Percentiles rank a stretch among this genome's conserved stretches.
phyloP scores from a whole-genome alignment of 2,113 vertebrate species.

The Hirundichthys speculiger region DNA sequence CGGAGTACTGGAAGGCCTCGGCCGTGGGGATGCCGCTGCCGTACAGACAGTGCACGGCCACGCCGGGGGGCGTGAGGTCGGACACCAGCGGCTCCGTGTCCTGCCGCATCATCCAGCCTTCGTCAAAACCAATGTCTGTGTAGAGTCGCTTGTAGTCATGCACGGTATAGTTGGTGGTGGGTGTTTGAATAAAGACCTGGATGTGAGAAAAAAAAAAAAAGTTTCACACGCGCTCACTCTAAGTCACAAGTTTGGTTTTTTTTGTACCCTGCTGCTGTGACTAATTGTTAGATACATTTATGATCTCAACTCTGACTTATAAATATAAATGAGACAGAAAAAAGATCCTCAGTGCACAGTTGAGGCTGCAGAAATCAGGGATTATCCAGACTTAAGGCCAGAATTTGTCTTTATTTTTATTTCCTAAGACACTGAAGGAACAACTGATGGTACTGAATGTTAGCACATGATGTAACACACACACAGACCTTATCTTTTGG shows the following conservation, averaged over 20 bases:
- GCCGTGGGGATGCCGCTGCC: constrained; percentile 87
- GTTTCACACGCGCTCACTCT: too few relatives aligned
- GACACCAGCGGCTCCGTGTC: constrained; percentile 87
- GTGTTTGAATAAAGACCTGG: constrained; percentile 86
- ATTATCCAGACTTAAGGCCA: neutral
- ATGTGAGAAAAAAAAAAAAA: neutral
- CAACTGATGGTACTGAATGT: too few relatives aligned
- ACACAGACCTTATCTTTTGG: constrained; percentile 78
- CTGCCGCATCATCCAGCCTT: constrained; percentile 93
- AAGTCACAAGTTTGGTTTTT: too few relatives aligned
- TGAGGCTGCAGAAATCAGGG: neutral
- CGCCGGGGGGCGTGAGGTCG: constrained; percentile 82
- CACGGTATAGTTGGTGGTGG: constrained; percentile 90
- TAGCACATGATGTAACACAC: too few relatives aligned
- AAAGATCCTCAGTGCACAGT: too few relatives aligned
- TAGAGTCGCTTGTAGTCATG: constrained; percentile 88
- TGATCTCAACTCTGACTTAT: too few relatives aligned
- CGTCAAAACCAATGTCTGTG: constrained; percentile 87
- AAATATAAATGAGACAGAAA: too few relatives aligned
- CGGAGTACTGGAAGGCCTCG: constrained; percentile 85
- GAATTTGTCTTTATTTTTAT: too few relatives aligned
- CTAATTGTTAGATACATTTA: too few relatives aligned
- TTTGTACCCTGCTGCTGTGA: too few relatives aligned
- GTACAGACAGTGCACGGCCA: constrained; percentile 90
- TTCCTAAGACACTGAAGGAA: too few relatives aligned